phyloP scores from a whole-genome alignment of 2,888 invertebrate genomes.

The Melanargia galathea region DNA sequence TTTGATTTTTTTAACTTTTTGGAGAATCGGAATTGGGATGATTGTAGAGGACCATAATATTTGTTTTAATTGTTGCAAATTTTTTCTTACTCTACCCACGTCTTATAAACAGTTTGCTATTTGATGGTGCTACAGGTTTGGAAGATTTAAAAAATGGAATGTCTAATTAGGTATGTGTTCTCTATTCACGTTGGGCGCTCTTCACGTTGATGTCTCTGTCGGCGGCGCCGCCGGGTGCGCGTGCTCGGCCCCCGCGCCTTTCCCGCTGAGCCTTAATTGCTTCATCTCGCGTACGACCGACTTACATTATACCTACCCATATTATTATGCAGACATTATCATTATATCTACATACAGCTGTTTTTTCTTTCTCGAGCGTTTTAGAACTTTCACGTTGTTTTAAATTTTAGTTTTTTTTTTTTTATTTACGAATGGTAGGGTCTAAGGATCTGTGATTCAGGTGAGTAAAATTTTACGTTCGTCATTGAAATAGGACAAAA shows the following conservation, averaged over 20 bases:
- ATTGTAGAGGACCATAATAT: neutral
- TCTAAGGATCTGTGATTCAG: too few species aligned
- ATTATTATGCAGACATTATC: slow-evolving; percentile 40
- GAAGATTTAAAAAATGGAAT: neutral
- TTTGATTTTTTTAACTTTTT: neutral
- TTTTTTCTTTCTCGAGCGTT: slow-evolving; percentile 30
- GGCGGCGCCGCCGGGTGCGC: slow-evolving; percentile 60
- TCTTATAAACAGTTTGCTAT: neutral
- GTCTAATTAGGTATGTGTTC: neutral
- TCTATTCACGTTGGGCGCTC: slow-evolving; percentile 5
- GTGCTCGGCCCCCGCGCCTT: slow-evolving; percentile 60
- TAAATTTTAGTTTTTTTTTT: neutral
- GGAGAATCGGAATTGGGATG: neutral
- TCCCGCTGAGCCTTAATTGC: slow-evolving; percentile 77
- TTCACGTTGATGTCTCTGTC: slow-evolving; percentile 77
- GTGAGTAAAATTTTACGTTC: neutral
- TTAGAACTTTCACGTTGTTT: slow-evolving; percentile 7
- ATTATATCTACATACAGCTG: slow-evolving; percentile 42
- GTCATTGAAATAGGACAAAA: slow-evolving; percentile 1
- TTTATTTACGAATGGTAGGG: neutral
- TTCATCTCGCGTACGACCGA: slow-evolving; percentile 77
- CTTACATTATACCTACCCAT: slow-evolving; percentile 61
- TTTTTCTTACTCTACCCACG: neutral
- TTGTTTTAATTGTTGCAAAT: neutral
- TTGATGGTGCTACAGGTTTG: neutral